phyloP scores from a whole-genome alignment of 1,140 invertebrate species.

The Bombyx mandarina region DNA sequence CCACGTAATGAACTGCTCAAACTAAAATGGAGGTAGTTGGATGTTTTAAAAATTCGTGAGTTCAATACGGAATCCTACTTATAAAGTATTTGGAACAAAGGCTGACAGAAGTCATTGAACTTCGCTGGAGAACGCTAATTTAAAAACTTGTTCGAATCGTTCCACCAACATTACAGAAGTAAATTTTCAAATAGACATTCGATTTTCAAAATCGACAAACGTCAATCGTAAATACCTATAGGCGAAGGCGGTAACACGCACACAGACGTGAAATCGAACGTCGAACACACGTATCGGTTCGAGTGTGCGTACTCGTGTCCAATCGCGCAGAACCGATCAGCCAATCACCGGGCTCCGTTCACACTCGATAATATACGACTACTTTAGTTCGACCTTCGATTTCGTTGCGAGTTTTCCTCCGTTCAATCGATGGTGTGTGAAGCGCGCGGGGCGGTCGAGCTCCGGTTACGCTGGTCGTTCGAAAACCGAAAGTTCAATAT shows the following conservation, averaged over 20 bases:
- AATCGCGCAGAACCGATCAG: constrained; percentile 63
- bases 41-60: too few relatives aligned
- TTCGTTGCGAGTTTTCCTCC: background rate
- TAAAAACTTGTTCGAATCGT: too few relatives aligned
- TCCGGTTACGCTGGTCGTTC: constrained; percentile 28
- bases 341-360: constrained; percentile 37
- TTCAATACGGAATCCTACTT: too few relatives aligned
- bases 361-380: constrained; percentile 41
- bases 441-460: constrained; percentile 8
- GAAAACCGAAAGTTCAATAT: constrained; percentile 51
- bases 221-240: constrained; percentile 39
- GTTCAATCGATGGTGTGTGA: constrained; percentile 1
- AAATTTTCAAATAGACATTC: too few relatives aligned
- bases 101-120: too few relatives aligned
- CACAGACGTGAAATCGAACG: constrained; percentile 34
- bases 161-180: too few relatives aligned
- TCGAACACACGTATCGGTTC: constrained; percentile 46
- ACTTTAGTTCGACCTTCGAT: constrained; percentile 25
- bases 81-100: too few relatives aligned
- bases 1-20: too few relatives aligned
- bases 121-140: too few relatives aligned
- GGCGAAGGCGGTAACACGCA: constrained; percentile 31
- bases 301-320: constrained; percentile 47
- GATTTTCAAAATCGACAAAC: background rate
- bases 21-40: too few relatives aligned